phyloP scores from a whole-genome alignment of 2,113 vertebrate genomes.

The Merops nubicus region DNA sequence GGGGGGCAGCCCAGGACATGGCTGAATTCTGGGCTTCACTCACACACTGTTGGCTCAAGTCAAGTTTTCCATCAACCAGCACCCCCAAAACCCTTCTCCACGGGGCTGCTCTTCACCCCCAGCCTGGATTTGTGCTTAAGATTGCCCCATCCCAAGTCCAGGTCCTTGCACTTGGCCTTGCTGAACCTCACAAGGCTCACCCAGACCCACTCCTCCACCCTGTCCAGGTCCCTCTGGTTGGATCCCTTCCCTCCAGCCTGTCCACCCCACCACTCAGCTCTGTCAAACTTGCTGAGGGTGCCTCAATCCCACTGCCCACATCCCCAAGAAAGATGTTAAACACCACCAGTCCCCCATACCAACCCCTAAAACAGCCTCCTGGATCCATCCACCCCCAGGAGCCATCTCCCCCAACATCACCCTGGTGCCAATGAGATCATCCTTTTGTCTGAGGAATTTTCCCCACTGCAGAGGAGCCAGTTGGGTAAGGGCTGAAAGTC shows the following conservation, averaged over 20 bases:
- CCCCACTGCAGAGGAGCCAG: background rate
- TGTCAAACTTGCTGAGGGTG: background rate
- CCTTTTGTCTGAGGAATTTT: rapidly evolving
- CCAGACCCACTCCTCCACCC: background rate
- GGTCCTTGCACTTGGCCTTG: too few species aligned
- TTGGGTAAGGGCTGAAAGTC: background rate
- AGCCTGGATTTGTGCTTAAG: too few species aligned
- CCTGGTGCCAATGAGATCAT: background rate
- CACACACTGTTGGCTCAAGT: too few species aligned
- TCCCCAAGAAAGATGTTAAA: background rate
- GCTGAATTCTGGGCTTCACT: too few species aligned
- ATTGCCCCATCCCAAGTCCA: too few species aligned
- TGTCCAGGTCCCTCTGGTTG: background rate
- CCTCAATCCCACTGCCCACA: background rate
- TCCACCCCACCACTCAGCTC: background rate
- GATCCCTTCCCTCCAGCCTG: background rate
- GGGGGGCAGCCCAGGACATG: too few species aligned
- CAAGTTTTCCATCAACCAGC: background rate
- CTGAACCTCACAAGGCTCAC: too few species aligned
- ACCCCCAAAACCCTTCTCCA: too few species aligned
- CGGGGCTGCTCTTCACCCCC: too few species aligned
- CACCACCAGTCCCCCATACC: background rate
- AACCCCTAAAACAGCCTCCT: background rate
- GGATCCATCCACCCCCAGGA: background rate
- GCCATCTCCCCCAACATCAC: background rate